Evolutionary conservation across 1,140 invertebrate genomes (phyloP).

Genomic region (Mylabris phalerata): DNA sequence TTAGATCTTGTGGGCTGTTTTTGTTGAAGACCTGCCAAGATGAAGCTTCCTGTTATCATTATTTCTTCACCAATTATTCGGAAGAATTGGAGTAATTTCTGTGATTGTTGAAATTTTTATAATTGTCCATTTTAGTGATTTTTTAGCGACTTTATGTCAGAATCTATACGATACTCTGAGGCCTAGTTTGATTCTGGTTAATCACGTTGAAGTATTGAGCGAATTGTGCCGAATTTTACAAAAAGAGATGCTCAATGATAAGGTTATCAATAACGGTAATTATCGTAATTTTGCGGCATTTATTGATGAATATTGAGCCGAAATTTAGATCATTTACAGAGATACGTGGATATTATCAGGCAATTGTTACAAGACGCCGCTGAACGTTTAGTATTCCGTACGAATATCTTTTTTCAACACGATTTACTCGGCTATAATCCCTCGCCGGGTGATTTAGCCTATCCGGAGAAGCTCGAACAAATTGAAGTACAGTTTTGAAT

Average conservation of each 20-base stretch:
- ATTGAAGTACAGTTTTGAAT: constrained; percentile 60
- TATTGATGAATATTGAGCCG: background rate
- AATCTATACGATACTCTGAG: constrained; percentile 88
- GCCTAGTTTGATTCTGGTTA: constrained; percentile 94
- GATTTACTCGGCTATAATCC: constrained; percentile 88
- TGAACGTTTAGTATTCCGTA: constrained; percentile 91
- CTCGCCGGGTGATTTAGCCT: constrained; percentile 90
- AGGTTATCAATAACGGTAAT: constrained; percentile 78
- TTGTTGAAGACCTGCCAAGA: constrained; percentile 88
- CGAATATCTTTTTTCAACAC: constrained; percentile 87
- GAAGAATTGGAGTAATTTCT: constrained; percentile 54
- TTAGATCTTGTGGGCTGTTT: constrained; percentile 81
- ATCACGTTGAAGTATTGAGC: constrained; percentile 94
- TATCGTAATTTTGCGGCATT: background rate
- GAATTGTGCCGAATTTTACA: background rate
- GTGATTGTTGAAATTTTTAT: background rate
- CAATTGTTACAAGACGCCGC: constrained; percentile 94
- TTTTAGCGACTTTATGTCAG: constrained; percentile 79
- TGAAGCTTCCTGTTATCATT: constrained; percentile 81
- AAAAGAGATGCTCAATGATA: constrained; percentile 73
- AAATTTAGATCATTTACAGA: constrained; percentile 56
- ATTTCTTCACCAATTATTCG: constrained; percentile 74
- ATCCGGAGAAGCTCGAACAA: constrained; percentile 95
- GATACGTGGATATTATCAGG: constrained; percentile 76
- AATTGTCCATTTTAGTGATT: constrained; percentile 48